Percentiles rank a stretch among this genome's conserved stretches.
Evolutionary conservation across 2,797 vertebrate genomes (phyloP).

Genomic region (Poecilia picta): DNA sequence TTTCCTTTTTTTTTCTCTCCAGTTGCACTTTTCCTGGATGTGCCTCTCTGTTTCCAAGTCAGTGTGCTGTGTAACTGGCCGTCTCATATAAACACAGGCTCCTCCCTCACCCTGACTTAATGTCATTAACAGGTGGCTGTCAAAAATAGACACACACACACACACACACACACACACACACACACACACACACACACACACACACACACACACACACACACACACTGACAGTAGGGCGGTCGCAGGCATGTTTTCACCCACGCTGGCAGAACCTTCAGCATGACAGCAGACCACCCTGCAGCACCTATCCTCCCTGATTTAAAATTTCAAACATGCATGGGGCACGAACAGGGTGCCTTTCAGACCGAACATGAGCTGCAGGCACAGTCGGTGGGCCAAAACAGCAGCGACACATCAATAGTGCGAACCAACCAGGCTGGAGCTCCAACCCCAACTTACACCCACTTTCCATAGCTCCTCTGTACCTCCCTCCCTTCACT

Average conservation of each 20-base stretch:
- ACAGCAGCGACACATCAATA: slow-evolving; percentile 50
- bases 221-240: slow-evolving; percentile 34
- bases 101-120: slow-evolving; percentile 75
- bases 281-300: slow-evolving; percentile 52
- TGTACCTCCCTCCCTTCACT: slow-evolving; percentile 44
- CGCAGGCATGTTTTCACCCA: slow-evolving; percentile 58
- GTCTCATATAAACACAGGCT: slow-evolving; percentile 63
- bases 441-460: slow-evolving; percentile 64
- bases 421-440: slow-evolving; percentile 59
- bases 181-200: slow-evolving; percentile 38
- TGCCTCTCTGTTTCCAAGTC: slow-evolving; percentile 22
- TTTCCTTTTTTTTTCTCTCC: background rate
- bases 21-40: slow-evolving; percentile 17
- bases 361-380: slow-evolving; percentile 28
- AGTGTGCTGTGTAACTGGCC: slow-evolving; percentile 52
- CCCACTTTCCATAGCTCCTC: slow-evolving; percentile 70
- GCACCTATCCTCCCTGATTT: slow-evolving; percentile 31
- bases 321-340: slow-evolving; percentile 42
- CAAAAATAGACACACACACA: slow-evolving; percentile 77
- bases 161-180: slow-evolving; percentile 34
- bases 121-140: slow-evolving; percentile 87
- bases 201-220: slow-evolving; percentile 41
- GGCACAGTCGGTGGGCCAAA: slow-evolving; percentile 21
- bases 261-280: slow-evolving; percentile 39
- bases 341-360: slow-evolving; percentile 25